phyloP scores from a whole-genome alignment of 2,113 vertebrate genomes.

The Campylorhamphus procurvoides region DNA sequence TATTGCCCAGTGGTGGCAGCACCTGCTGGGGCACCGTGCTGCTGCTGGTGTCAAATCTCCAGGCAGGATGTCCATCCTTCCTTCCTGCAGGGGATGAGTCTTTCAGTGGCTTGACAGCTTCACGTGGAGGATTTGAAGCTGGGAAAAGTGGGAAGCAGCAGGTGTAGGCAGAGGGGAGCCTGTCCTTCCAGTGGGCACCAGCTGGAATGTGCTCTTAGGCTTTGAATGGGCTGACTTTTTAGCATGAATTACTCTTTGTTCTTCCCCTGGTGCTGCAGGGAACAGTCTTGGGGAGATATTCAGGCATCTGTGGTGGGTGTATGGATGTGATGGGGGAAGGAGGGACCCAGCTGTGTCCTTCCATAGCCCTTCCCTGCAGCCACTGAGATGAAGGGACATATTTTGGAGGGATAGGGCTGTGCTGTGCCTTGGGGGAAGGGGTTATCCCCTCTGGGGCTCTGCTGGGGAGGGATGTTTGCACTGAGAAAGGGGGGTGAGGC shows the following conservation, averaged over 20 bases:
- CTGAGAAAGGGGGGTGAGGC: fast-evolving
- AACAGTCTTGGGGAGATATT: background rate
- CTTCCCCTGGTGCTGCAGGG: background rate
- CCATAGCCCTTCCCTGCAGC: background rate
- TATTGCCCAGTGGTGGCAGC: fast-evolving
- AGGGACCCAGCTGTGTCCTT: background rate
- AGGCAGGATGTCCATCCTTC: background rate
- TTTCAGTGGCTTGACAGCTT: background rate
- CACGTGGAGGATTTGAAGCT: background rate
- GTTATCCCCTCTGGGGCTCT: background rate
- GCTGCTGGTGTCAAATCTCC: background rate
- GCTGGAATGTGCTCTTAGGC: background rate
- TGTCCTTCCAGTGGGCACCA: background rate
- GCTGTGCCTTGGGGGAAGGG: background rate
- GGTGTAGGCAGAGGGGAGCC: background rate
- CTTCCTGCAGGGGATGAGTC: background rate
- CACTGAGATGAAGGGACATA: background rate
- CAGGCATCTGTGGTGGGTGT: background rate
- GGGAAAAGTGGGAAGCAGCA: background rate
- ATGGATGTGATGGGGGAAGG: fast-evolving
- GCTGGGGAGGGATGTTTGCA: background rate
- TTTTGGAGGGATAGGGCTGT: background rate
- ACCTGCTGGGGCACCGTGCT: fast-evolving
- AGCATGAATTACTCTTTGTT: fast-evolving
- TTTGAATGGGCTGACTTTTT: background rate